Evolutionary conservation across 64 coral and sea anemone genomes (phyloP), one percentile per base, ranked within the genome.

Genomic region (Stylophora pistillata): DNA sequence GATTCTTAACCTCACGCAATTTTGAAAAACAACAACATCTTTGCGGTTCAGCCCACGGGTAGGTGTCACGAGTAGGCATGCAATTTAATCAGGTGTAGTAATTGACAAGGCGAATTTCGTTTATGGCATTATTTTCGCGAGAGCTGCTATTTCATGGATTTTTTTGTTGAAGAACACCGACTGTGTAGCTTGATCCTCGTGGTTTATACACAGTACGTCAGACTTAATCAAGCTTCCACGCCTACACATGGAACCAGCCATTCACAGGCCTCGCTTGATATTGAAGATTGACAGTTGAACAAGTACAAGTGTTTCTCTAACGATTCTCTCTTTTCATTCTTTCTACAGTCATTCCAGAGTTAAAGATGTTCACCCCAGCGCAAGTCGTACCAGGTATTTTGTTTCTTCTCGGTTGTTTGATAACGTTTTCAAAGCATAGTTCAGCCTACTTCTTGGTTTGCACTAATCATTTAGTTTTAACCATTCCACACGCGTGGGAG

Each of bases 311-410:
- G 18, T 6, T 60, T 53, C 23, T 37, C 53, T 33, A 41, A 41
- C 53, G 41, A 71, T 28, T 59, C 21, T 60, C 12, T 77, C 23
- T n/a, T 56, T 12, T 55, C 57, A 56, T 69, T 75, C 20, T 23
- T 47, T 86, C 73, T 20, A 76, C 82, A 92, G 90, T 86, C n/a
- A 86, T 92, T 26, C 81, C 68, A 71, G 90, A 86, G 58, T 61
- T 86, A 53, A 85, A 92, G 82, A 92, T 86, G 90, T 72, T 75
- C 34, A 77, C 73, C 25, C 26, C 90, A 20, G 90, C 90, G 15
- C 90, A 92, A 71, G 85, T 92, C 33, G 90, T 92, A 32, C 90
- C 90, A 54, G 82, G 90, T 90, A 87, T 73, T 31, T 13, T 16
- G 31, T 25, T 17, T 30, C 58, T 14, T 16, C 21, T 11, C 13